These are phyloP conservation scores for Lithophane socia DNA, from an alignment of 2,888 invertebrate species.

Conservation along the genomic window DNA sequence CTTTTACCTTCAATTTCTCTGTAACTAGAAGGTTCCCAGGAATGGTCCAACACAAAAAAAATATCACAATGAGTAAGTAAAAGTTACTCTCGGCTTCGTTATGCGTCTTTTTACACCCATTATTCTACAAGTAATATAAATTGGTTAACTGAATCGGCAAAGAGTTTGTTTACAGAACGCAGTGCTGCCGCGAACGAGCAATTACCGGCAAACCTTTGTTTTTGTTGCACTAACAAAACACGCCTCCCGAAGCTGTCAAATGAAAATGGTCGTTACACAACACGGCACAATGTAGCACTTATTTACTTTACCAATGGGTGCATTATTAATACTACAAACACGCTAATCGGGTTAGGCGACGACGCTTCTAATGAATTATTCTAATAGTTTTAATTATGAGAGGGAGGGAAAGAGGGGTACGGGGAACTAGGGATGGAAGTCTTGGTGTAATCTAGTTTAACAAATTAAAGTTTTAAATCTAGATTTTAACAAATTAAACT, in stretches of 20 bases:
- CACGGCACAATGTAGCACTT: constrained; percentile 41
- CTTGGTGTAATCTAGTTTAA: not conserved
- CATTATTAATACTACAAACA: constrained; percentile 81
- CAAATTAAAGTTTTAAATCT: not conserved
- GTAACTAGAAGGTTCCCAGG: not conserved
- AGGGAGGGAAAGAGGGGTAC: not conserved
- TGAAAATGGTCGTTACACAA: constrained; percentile 50
- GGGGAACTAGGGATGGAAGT: not conserved
- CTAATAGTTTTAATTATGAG: constrained; percentile 59
- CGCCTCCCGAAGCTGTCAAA: constrained; percentile 55
- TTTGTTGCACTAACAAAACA: constrained; percentile 56
- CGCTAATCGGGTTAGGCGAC: constrained; percentile 75
- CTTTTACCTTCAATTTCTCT: not conserved
- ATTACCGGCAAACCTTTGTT: constrained; percentile 66
- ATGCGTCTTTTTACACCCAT: not conserved
- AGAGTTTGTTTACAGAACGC: constrained; percentile 37
- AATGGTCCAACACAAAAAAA: not conserved
- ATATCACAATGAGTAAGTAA: not conserved
- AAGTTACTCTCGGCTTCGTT: not conserved
- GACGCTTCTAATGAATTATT: constrained; percentile 68
- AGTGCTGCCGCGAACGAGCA: constrained; percentile 46
- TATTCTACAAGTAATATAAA: constrained; percentile 21
- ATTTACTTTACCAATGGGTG: constrained; percentile 71
- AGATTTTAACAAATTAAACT: not conserved
- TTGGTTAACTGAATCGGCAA: constrained; percentile 16